A percentile compares a stretch with the other conserved stretches of the same genome.
These are phyloP conservation scores for Tupiocoris notatus DNA, from an alignment of 2,888 invertebrate species.

Conservation along the genomic window DNA sequence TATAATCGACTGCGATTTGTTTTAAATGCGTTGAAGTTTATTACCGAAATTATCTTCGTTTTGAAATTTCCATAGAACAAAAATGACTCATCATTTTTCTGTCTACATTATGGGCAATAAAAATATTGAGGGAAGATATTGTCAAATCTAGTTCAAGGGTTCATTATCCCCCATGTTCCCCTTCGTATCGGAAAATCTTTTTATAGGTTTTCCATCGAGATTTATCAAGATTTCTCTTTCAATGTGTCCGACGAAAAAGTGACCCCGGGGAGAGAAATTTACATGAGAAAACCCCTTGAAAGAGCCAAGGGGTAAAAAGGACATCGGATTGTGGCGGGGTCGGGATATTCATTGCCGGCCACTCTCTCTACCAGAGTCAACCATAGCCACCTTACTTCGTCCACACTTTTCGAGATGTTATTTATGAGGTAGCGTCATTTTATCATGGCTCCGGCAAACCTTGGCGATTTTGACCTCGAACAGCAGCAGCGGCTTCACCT, in stretches of 20 bases:
- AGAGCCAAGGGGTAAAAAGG: conserved; percentile 3
- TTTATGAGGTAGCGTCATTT: conserved; percentile 44
- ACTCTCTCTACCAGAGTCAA: no score
- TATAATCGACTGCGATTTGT: no score
- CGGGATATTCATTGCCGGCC: neutral
- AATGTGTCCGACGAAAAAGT: neutral
- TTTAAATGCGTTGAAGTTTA: no score
- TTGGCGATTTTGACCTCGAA: neutral
- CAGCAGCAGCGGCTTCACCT: no score
- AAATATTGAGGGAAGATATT: no score
- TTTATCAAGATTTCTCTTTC: neutral
- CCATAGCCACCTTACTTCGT: conserved; percentile 1
- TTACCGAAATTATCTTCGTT: no score
- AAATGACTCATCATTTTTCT: no score
- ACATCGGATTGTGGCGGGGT: conserved; percentile 31
- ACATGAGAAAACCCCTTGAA: conserved; percentile 48
- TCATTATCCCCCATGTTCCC: no score
- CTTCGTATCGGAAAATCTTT: neutral
- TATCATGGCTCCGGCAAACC: conserved; percentile 41
- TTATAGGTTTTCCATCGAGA: neutral
- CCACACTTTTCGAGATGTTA: conserved; percentile 40
- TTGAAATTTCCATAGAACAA: no score
- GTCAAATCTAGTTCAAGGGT: no score
- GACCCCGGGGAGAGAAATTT: conserved; percentile 45
- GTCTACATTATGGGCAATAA: no score